Base-by-base conservation (phyloP, 2,888 invertebrate genomes). In the Spodoptera picta region DNA sequence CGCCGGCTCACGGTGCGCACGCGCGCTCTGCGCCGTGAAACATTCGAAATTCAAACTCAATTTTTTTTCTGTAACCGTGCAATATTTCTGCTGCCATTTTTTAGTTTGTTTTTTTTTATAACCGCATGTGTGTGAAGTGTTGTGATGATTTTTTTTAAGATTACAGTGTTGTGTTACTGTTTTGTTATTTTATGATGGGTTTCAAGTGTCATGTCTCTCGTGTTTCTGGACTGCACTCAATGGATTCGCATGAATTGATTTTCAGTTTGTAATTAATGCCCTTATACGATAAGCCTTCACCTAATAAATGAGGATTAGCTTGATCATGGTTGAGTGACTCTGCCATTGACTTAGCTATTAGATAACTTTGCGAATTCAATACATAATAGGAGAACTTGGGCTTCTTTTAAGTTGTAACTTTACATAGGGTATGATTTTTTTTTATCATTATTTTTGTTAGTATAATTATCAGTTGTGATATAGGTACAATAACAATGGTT, bases 1-100 rank as follows among this genome's bases (percentile, higher is more conserved):
- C 93, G 91, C 86, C 85, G 89, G 80, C 91, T 14, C 4, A 88
- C 84, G 71, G 85, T 90, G 93, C 88, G 90, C 90, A 85, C 80
- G 82, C 79, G 83, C 85, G 83, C 80, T 80, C 66, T 75, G 82
- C 85, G 81, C 83, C 83, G 75, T 83, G 66, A 70, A 69, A 41
- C 42, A 47, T 51, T 66, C 61, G 43, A 56, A 42, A 63, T 31
- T 52, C 7, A 23, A 59, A 63, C 60, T 42, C 5, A 27, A 4
- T 12, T 56, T 36, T 67, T 73, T 74, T 73, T 72, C 64, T 58
- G 31, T 14, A 43, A 42, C 14, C 50, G 70, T 73, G 67, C 60
- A 57, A 62, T 69, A 46, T 54, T 57, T 67, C 60, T 58, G 50
- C 57, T 59, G 48, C 53, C 14, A 49, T 65, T 65, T 75, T 57